Evolutionary conservation across 2,797 vertebrate genomes (phyloP).

Genomic region (Peromyscus melanophrys): DNA sequence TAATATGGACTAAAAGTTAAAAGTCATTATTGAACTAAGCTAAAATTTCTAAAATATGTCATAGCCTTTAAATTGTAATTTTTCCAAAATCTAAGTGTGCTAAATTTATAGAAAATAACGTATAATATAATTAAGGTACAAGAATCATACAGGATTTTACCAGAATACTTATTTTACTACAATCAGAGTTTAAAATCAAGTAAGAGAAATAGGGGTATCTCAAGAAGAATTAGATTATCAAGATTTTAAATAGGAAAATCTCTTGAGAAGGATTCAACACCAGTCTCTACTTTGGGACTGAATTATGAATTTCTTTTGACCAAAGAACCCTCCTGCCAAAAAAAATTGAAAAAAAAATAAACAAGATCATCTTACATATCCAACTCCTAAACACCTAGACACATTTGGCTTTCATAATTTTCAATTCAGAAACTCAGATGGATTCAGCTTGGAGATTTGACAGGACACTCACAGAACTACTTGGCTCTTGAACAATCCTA

Average conservation of each 20-base stretch:
- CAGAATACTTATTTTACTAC: not conserved
- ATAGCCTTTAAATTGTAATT: not conserved
- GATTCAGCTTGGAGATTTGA: not conserved
- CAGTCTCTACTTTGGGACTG: not conserved
- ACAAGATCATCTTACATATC: not conserved
- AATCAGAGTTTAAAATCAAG: not conserved
- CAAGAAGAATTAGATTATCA: not conserved
- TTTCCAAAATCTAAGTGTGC: not conserved
- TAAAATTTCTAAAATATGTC: not conserved
- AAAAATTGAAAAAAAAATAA: not conserved
- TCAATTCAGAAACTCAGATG: not conserved
- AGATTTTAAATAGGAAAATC: not conserved
- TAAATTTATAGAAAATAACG: not conserved
- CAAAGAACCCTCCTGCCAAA: not conserved
- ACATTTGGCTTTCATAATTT: not conserved
- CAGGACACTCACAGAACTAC: not conserved
- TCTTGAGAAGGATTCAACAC: too few relatives aligned
- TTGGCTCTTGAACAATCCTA: not conserved
- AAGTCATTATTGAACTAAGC: not conserved
- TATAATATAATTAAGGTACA: not conserved
- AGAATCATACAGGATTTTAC: not conserved
- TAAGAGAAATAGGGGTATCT: not conserved
- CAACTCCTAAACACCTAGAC: too few relatives aligned
- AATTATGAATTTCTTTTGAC: not conserved
- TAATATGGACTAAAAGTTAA: not conserved